Evolutionary conservation across 2,888 invertebrate genomes (phyloP).

Genomic region (Drosophila phalerata): DNA sequence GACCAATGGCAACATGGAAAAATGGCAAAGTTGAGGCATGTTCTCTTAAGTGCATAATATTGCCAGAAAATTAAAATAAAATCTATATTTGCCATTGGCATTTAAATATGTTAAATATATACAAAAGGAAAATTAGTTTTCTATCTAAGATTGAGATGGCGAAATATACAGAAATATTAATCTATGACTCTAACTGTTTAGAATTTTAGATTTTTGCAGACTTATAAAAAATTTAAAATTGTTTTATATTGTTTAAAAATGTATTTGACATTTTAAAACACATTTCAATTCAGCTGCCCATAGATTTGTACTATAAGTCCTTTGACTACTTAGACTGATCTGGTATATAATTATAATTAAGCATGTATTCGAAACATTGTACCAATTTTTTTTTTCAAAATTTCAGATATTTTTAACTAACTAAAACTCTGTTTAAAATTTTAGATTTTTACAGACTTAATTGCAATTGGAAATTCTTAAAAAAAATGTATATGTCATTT

Average conservation of each 20-base stretch:
- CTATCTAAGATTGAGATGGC: background rate
- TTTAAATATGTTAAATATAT: background rate
- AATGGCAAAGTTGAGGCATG: conserved; percentile 48
- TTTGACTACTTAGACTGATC: background rate
- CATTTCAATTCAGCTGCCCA: background rate
- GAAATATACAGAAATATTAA: no score
- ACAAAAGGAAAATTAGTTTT: background rate
- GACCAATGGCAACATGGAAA: conserved; percentile 30
- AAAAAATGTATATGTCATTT: no score
- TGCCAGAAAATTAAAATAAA: background rate
- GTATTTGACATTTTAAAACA: no score
- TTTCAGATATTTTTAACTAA: no score
- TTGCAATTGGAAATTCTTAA: no score
- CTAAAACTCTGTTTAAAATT: no score
- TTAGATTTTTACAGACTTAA: no score
- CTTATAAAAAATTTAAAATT: no score
- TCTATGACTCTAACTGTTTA: no score
- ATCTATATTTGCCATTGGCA: background rate
- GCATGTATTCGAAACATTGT: background rate
- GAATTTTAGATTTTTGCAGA: no score
- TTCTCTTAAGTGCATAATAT: conserved; percentile 39
- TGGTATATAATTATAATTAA: background rate
- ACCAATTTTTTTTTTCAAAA: no score
- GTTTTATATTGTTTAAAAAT: no score
- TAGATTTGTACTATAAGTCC: background rate